Percentiles rank a stretch among this genome's conserved stretches.
These are phyloP conservation scores for Bos taurus DNA, from an alignment of 2,113 vertebrate species.

Conservation along the genomic window ARS-UCD2.0 NC_037328.1:147527501-147528000, in stretches of 20 bases:
- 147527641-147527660: not conserved
- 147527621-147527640: not conserved
- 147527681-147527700: not conserved
- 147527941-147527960: not conserved
- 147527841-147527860: no score
- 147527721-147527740: not conserved
- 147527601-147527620: not conserved
- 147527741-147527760: not conserved
- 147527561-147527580: not conserved
- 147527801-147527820: not conserved
- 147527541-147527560: not conserved
- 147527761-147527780: not conserved
- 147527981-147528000: no score
- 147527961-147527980: not conserved
- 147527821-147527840: not conserved
- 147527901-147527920: not conserved
- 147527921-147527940: not conserved
- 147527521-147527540: not conserved
- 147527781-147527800: no score
- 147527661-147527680: not conserved
- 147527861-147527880: not conserved
- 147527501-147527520: not conserved
- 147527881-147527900: not conserved
- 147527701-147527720: not conserved
- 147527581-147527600: rapidly evolving